phyloP scores from a whole-genome alignment of 2,888 invertebrate species.

The Sceliomorpha sp. region DNA sequence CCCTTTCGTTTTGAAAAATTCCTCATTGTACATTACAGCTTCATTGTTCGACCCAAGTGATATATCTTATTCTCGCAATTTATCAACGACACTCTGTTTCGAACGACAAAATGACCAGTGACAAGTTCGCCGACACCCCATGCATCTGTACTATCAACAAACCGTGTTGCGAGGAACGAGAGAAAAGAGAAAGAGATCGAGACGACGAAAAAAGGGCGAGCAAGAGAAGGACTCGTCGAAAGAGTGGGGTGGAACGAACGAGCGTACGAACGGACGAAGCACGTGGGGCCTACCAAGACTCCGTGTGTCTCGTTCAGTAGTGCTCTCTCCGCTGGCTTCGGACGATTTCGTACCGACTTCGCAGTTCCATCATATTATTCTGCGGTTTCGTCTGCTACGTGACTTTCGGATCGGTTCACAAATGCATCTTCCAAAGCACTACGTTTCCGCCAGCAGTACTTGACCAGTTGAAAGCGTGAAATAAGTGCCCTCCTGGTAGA shows the following conservation, averaged over 20 bases:
- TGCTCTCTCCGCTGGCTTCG: conserved; percentile 71
- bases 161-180: conserved; percentile 12
- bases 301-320: conserved; percentile 72
- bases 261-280: conserved; percentile 68
- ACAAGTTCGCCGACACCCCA: conserved; percentile 1
- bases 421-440: neutral
- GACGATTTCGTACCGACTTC: conserved; percentile 67
- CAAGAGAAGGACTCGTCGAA: conserved; percentile 51
- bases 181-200: conserved; percentile 43
- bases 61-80: too few species aligned
- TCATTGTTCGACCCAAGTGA: too few species aligned
- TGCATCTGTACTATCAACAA: conserved; percentile 13
- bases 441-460: neutral
- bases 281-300: conserved; percentile 71
- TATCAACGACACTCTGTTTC: neutral
- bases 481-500: neutral
- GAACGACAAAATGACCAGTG: conserved; percentile 18
- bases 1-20: too few species aligned
- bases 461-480: neutral
- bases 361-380: conserved; percentile 25
- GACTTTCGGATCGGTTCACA: neutral
- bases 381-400: too few species aligned
- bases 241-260: conserved; percentile 65
- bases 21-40: too few species aligned
- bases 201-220: conserved; percentile 53